Conservation (phyloP, 1,140 invertebrate species). For the Hetaerina americana region DNA sequence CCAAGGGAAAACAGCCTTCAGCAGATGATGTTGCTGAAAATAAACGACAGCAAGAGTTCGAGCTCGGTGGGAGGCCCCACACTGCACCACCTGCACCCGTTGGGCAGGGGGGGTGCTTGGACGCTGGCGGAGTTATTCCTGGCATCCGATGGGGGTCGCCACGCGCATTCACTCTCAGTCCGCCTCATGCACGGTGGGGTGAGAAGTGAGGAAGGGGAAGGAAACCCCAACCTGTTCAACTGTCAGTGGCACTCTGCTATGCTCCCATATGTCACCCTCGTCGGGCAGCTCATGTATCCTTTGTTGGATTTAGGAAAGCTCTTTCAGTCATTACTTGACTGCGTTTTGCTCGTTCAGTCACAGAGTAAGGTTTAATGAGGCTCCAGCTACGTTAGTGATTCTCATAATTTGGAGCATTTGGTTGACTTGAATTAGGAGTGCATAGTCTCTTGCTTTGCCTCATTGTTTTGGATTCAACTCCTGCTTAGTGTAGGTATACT, state of each 20-base stretch:
- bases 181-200: constrained; percentile 22
- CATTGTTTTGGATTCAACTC: too few species aligned
- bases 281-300: constrained; percentile 49
- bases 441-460: too few species aligned
- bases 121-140: constrained; percentile 25
- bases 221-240: constrained; percentile 19
- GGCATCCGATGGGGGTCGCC: constrained; percentile 22
- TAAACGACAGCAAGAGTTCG: constrained; percentile 33
- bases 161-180: constrained; percentile 21
- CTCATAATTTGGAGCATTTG: too few species aligned
- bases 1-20: constrained; percentile 46
- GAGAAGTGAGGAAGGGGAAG: constrained; percentile 25
- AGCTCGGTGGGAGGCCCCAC: constrained; percentile 26
- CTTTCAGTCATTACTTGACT: too few species aligned
- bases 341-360: too few species aligned
- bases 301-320: too few species aligned
- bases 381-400: too few species aligned
- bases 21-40: constrained; percentile 44
- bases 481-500: too few species aligned
- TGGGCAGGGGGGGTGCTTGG: background rate
- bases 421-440: too few species aligned
- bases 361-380: too few species aligned
- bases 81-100: constrained; percentile 30
- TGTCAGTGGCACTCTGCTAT: constrained; percentile 39
- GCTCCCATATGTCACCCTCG: constrained; percentile 34